A percentile compares a stretch with the other conserved stretches of the same genome.
These are phyloP conservation scores for Percopsis transmontana DNA, from an alignment of 2,113 vertebrate species.

Conservation along the genomic window DNA sequence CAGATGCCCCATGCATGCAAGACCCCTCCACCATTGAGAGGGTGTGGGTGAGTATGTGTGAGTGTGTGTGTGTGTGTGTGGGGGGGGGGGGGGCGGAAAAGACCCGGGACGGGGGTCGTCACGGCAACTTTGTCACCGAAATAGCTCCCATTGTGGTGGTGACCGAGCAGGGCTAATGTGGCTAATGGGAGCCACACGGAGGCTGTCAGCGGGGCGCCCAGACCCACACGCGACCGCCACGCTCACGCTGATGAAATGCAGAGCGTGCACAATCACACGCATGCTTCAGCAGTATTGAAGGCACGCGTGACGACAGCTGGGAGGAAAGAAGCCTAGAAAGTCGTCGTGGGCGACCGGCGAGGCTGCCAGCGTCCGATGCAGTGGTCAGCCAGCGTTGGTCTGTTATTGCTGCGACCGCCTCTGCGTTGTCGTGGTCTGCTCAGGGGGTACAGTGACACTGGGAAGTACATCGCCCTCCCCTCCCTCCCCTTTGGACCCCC, in stretches of 20 bases:
- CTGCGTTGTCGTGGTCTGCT: slow-evolving; percentile 25
- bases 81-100: neutral
- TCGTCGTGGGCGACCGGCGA: no score
- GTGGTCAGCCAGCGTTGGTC: no score
- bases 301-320: no score
- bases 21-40: slow-evolving; percentile 52
- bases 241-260: neutral
- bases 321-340: no score
- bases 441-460: neutral
- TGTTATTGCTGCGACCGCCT: slow-evolving; percentile 7
- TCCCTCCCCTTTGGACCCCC: slow-evolving; percentile 51
- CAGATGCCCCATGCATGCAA: slow-evolving; percentile 75
- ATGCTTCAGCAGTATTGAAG: slow-evolving; percentile 62
- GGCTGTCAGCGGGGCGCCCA: slow-evolving; percentile 67
- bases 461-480: slow-evolving; percentile 4
- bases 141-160: slow-evolving; percentile 68
- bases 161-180: slow-evolving; percentile 55
- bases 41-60: slow-evolving; percentile 39
- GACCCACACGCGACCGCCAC: slow-evolving; percentile 64
- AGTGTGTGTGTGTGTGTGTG: slow-evolving; percentile 26
- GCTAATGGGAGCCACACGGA: slow-evolving; percentile 78
- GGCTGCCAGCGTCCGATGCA: no score
- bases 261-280: slow-evolving; percentile 8
- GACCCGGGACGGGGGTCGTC: slow-evolving; percentile 70
- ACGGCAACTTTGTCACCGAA: slow-evolving; percentile 72